Evolutionary conservation across 23 tunicate species (phyloP), one percentile per base, ranked within the genome.

Genomic region (Halocynthia aurantium): DNA sequence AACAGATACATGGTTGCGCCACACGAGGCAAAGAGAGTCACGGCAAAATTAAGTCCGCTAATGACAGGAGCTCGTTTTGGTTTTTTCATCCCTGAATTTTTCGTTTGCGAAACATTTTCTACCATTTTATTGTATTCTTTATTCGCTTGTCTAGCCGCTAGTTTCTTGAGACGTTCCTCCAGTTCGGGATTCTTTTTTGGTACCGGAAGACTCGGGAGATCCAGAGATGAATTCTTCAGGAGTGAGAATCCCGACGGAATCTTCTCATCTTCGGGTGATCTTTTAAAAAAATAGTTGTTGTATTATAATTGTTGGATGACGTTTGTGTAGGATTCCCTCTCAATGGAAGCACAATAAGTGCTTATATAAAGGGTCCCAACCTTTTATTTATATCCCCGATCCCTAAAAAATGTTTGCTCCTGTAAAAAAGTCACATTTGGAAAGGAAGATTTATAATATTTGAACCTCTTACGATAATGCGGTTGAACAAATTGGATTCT

Each of bases 51-150:
- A 7, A 91, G 31, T 11, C 97, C 97, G 55, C 84, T 72, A 6
- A 67, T 77, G 51, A 85, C 52, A 5, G 90, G 78, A 50, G 85
- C 80, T 22, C 55, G 51, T 6, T 77, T 57, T n/a, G 20, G 13
- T 12, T 50, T 49, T 11, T 72, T 22, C 72, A 68, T 6, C 8
- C 55, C 55, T 5, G 56, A 0, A 53, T 54, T 0, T 10, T 13
- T 0, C 63, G 18, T 56, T 20, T 10, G 18, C 4, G 78, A 74
- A 8, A 74, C 62, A 72, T 85, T 85, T 50, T 66, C 69, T 19
- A 91, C 90, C 97, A 91, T 91, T 81, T 91, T 85, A 52, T 91
- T 81, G 81, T 91, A 91, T n/a, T 72, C 90, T 18, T 50, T 49
- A 22, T 85, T 71, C 8, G 77, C 71, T 55, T 91, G 90, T 17